Evolutionary conservation across 2,888 invertebrate genomes (phyloP), one percentile per base, ranked within the genome.

Genomic region (Eumerus sabulonum): DNA sequence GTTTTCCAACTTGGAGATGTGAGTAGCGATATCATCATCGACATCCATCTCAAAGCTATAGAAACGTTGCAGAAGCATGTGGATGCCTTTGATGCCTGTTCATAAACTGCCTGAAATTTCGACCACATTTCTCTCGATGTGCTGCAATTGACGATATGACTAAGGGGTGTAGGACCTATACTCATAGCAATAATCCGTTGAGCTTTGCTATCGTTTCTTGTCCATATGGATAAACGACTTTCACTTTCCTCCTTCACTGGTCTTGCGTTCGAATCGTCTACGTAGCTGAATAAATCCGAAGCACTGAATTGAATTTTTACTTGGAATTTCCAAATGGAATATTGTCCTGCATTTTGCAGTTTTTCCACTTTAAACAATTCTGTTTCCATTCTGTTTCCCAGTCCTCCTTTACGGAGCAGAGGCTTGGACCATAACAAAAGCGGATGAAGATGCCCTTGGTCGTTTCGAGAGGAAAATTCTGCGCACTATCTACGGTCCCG

Each of bases 1-100:
- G n/a, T n/a, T n/a, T n/a, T n/a, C n/a, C n/a, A n/a, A n/a, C n/a
- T n/a, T n/a, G 1, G 82, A 72, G 14, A 83, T 64, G 42, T 73
- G 67, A 2, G 59, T 66, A 13, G 79, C 64, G 12, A 83, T 79
- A 48, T 74, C 56, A n/a, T 76, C 76, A 47, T 67, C 47, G 1
- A 64, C 44, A 42, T 76, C 36, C 11, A 9, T 36, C 36, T 36
- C 36, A 36, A 36, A 36, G 36, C 36, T 11, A 36, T 36, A 36
- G 59, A 81, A 83, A 9, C 83, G 50, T 44, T 86, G 85, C 27
- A 85, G 86, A 1, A 86, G 27, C 12, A 85, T 82, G 79, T 86
- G 84, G 0, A 86, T 1, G 9, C 16, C 48, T 4, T 48, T 16
- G 11, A 36, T 5, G 36, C 11, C 11, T 36, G 36, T 11, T 36